A percentile compares a stretch with the other conserved stretches of the same genome.
Evolutionary conservation across 2,888 invertebrate genomes (phyloP).

Genomic region (Stenurella melanura): DNA sequence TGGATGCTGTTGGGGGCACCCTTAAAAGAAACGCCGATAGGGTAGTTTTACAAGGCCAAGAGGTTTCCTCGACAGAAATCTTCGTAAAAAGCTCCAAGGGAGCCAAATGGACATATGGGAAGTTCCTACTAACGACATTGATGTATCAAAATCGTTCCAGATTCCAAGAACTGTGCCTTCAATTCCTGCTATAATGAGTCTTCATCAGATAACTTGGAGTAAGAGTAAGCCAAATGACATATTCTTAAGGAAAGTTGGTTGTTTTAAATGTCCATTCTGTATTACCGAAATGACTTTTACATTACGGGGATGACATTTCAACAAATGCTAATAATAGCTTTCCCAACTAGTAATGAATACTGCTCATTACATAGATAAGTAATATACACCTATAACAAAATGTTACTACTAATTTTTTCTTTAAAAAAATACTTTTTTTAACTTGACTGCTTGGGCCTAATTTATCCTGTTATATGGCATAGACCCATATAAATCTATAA

Average conservation of each 20-base stretch:
- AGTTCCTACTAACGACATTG: not conserved
- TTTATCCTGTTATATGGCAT: too few relatives aligned
- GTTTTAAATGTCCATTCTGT: not conserved
- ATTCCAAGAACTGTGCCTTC: not conserved
- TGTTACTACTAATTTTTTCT: too few relatives aligned
- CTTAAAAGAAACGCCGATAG: too few relatives aligned
- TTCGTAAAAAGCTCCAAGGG: not conserved
- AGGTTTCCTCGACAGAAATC: not conserved
- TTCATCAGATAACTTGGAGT: not conserved
- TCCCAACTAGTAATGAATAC: not conserved
- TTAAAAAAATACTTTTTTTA: too few relatives aligned
- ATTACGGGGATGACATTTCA: conserved; percentile 5
- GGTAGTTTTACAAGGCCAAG: conserved; percentile 1
- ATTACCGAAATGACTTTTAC: not conserved
- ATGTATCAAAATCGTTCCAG: not conserved
- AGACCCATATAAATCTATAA: too few relatives aligned
- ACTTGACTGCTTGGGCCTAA: too few relatives aligned
- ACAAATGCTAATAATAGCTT: conserved; percentile 3
- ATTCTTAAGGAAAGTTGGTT: not conserved
- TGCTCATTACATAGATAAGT: not conserved
- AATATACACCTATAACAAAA: too few relatives aligned
- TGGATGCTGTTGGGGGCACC: too few relatives aligned
- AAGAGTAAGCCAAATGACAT: not conserved
- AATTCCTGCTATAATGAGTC: not conserved
- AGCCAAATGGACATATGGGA: not conserved